Base-by-base conservation (phyloP, 2,797 vertebrate genomes). In the Malurus splendens region DNA sequence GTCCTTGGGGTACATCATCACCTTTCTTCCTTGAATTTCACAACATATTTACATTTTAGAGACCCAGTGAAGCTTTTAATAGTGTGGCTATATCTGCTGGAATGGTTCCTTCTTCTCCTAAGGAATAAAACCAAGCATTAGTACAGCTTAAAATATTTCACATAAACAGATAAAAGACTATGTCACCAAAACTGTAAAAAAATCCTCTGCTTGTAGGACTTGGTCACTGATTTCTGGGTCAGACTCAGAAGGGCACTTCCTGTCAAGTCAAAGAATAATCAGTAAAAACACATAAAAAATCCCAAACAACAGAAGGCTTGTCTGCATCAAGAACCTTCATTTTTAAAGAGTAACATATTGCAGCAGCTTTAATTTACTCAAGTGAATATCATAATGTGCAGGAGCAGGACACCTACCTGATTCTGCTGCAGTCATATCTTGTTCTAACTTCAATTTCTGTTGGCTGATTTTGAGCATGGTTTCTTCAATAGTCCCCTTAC, bases 401-500 rank as follows among this genome's bases (percentile, higher is more conserved):
- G 65, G 44, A 65, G 14, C 18, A 84, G 65, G 44, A 65, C 59
- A 85, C 97, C 97, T 93, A 99, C 99, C 98, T 83, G 97, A 91
- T 88, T 99, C 98, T 68, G 97, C 89, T 70, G 98, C 95, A 18
- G 98, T 99, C 98, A 99, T 99, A 93, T 99, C 98, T 96, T 99
- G 98, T 76, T 99, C 98, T 91, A 99, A 97, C 93, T 98, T 99
- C 88, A 99, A 91, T 87, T 99, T 99, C 93, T 98, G 99, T 90
- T 99, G 98, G 89, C 98, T 98, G 80, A 99, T 96, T 93, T 98
- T 98, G 82, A 99, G 97, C 96, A 99, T 99, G 75, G 97, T 97
- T 95, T 98, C 98, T 94, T 99, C 99, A 92, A 99, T 98, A n/a
- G 98, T 99, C 48, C 96, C 98, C 94, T 98, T 98, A 93, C 98